Evolutionary conservation across 2,113 vertebrate species (phyloP).

Genomic region (Physeter macrocephalus): DNA sequence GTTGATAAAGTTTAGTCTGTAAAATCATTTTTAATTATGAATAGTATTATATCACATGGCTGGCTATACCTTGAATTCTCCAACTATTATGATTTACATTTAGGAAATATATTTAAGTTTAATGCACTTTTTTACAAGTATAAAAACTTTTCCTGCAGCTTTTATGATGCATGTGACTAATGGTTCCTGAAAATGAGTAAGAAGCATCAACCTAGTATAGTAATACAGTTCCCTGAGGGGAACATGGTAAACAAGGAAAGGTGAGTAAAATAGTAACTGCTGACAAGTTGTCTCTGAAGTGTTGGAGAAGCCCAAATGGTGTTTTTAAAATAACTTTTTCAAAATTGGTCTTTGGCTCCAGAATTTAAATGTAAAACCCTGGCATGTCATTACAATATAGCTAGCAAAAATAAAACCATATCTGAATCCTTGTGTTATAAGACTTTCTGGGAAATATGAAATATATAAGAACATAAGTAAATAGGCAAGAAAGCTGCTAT

Average conservation of each 20-base stretch:
- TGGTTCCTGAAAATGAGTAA: background rate
- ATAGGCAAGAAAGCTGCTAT: background rate
- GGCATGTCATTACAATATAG: background rate
- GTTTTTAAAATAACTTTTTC: background rate
- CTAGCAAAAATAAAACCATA: background rate
- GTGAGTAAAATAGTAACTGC: background rate
- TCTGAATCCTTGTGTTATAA: background rate
- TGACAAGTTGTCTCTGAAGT: background rate
- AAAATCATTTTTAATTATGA: background rate
- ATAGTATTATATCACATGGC: background rate
- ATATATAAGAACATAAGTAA: background rate
- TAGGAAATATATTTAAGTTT: background rate
- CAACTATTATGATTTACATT: background rate
- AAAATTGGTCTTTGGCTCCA: background rate
- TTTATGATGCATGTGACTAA: background rate
- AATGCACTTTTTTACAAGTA: background rate
- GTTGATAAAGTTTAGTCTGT: background rate
- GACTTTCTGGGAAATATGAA: background rate
- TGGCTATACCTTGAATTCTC: background rate
- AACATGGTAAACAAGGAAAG: background rate
- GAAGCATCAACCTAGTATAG: rapidly evolving
- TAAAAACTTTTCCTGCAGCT: background rate
- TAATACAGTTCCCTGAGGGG: background rate
- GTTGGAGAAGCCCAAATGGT: background rate
- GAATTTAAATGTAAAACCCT: background rate